phyloP scores from a whole-genome alignment of 2,113 vertebrate genomes.

The Nymphicus hollandicus region DNA sequence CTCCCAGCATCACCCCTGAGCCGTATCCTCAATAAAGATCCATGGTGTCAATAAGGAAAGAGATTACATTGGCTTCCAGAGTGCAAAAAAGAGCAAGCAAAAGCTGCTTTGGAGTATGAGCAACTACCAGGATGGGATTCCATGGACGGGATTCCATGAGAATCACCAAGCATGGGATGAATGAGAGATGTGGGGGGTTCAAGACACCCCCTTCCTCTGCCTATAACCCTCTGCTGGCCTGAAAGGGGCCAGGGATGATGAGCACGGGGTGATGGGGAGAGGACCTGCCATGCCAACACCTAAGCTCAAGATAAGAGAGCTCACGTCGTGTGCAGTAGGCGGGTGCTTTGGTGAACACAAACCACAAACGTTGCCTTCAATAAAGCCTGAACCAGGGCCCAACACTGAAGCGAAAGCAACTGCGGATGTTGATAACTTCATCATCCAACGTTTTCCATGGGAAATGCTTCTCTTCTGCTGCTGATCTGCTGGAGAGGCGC shows the following conservation, averaged over 20 bases:
- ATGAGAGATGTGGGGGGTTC: accelerated
- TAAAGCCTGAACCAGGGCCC: not conserved
- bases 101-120: not conserved
- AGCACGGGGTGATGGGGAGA: not conserved
- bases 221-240: not conserved
- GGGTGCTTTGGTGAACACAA: not conserved
- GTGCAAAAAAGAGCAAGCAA: not conserved
- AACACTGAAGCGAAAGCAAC: not conserved
- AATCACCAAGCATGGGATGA: accelerated
- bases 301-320: accelerated
- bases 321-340: accelerated
- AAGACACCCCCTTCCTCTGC: not conserved
- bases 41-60: not conserved
- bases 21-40: not conserved
- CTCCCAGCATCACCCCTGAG: not conserved
- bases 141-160: not conserved
- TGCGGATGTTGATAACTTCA: not conserved
- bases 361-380: not conserved
- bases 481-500: not conserved
- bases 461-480: constrained; percentile 33
- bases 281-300: accelerated
- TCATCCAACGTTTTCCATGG: not conserved
- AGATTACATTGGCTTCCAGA: not conserved
- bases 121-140: not conserved
- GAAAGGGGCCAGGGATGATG: not conserved